Evolutionary conservation across 2,888 invertebrate species (phyloP), one percentile per base, ranked within the genome.

Genomic region (Drosophila conformis): DNA sequence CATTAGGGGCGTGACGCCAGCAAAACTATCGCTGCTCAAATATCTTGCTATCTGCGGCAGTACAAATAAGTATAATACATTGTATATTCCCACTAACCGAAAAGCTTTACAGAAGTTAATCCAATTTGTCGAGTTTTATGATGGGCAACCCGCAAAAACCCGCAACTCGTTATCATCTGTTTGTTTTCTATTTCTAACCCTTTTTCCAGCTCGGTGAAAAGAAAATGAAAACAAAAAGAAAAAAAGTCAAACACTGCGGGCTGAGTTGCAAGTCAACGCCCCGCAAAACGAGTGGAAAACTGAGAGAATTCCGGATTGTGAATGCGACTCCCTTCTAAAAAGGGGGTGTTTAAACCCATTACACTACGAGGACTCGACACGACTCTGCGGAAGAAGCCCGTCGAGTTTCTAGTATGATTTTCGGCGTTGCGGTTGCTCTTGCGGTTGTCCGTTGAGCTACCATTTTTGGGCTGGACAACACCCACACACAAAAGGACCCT

Each of bases 281-380:
- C 72, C 62, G 65, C 53, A 65, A 67, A 25, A 53, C 49, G 31
- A 15, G 7, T 46, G 46, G 15, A 25, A 46, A 57, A 54, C 61
- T 27, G 40, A 53, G 60, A 63, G 27, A 40, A 40, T 40, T 40
- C 4, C 29, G 56, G 4, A 72, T 48, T 51, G 56, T 48, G 52
- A 54, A 29, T 59, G 54, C 48, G 59, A 53, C 49, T 49, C 51
- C 42, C 51, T 46, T 40, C 49, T 59, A 69, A 81, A 77, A 82
- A 81, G 78, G 85, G 88, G 90, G 83, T 89, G 91, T 89, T 74
- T 91, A 91, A 91, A 74, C 83, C 89, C 90, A 91, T 91, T 91
- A 89, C 72, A 73, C 68, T 80, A 75, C 76, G 77, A 81, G 83
- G 67, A 74, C 52, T 59, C 56, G 33, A 33, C 31, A 25, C n/a